Base-by-base conservation (phyloP, 1,140 invertebrate species). In the Aricia agestis region DNA sequence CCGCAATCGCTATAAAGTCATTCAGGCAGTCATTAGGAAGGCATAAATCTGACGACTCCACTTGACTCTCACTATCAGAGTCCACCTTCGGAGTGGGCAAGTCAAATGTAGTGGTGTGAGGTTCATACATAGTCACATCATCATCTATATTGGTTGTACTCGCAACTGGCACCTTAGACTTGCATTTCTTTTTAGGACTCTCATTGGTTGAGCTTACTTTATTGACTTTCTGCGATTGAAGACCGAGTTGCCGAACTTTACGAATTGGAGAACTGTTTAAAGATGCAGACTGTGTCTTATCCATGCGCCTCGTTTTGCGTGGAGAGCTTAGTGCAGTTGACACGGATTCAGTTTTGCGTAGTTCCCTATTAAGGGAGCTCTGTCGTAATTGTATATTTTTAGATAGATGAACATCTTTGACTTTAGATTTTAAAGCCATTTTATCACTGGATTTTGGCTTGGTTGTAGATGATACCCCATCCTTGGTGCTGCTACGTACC, bases 81-180 rank as follows among this genome's bases (percentile, higher is more conserved):
- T 92, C 92, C 0, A 89, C 92, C 71, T 92, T 90, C 15, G 90
- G 86, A 15, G 79, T 83, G 1, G 85, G 80, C 36, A 87, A 85
- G 69, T 91, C 87, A 0, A 85, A 79, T 13, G 86, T 88, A 1
- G 88, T 90, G 67, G 89, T 90, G 42, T 92, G 88, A 5, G 89
- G 81, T 74, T 92, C 92, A 19, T 92, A 92, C 92, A 92, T 92
- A 1, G 90, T 92, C 1, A 92, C 81, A 75, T 92, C 90, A 74
- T 90, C 87, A 15, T 91, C 90, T 52, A 88, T 83, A n/a, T 76
- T 63, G 63, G 76, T 81, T 79, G 75, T 74, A 71, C 80, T 79
- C 65, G 84, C 77, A 45, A 80, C 32, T 15, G 80, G 76, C 18
- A 78, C 74, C 75, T 89, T 91, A 0, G 80, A 70, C 67, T 88